phyloP scores from a whole-genome alignment of 2,113 vertebrate species.

The Dasyprocta punctata region DNA sequence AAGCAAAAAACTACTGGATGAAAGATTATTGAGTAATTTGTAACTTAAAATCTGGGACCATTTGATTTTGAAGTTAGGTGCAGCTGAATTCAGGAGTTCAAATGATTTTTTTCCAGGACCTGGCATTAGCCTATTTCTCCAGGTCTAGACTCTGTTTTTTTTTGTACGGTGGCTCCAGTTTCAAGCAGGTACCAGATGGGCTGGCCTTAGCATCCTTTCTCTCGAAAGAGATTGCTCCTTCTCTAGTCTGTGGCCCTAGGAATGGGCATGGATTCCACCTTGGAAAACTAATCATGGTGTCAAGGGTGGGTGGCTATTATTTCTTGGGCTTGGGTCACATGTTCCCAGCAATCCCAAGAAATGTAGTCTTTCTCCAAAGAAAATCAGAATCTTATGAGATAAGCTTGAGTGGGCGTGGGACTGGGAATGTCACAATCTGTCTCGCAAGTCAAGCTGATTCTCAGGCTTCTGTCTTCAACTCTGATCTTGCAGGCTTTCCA shows the following conservation, averaged over 20 bases:
- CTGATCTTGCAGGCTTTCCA: background rate
- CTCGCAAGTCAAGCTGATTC: slow-evolving; percentile 20
- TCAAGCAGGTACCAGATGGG: background rate
- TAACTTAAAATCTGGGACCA: slow-evolving; percentile 18
- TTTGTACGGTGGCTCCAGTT: no score
- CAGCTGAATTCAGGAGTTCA: background rate
- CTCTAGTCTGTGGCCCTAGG: background rate
- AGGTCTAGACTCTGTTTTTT: background rate
- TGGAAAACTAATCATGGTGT: background rate
- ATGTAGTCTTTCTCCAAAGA: background rate
- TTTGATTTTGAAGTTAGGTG: background rate
- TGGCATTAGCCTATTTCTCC: background rate
- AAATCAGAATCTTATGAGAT: background rate
- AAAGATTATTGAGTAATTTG: background rate
- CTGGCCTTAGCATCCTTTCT: background rate
- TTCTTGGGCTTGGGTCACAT: background rate
- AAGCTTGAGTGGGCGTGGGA: background rate
- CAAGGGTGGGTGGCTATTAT: background rate
- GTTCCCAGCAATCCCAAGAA: background rate
- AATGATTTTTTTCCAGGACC: background rate
- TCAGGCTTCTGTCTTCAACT: background rate
- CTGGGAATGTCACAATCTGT: background rate
- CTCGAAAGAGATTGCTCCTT: background rate
- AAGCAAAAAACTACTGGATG: background rate
- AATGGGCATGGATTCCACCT: background rate